Base-by-base conservation (phyloP, 2,797 vertebrate species). In the Enteromius treurensis region DNA sequence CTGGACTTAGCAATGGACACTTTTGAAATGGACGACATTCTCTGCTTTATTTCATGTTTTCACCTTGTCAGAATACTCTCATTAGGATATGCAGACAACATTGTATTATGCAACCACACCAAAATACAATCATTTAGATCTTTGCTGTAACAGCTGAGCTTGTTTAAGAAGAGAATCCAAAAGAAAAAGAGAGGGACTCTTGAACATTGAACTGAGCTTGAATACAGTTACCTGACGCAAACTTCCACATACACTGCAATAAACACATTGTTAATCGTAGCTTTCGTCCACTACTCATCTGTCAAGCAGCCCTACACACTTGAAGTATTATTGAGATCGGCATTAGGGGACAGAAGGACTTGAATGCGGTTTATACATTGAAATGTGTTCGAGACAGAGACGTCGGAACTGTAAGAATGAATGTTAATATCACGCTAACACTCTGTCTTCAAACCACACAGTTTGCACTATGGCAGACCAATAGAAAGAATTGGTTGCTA, bases 381-480 rank as follows among this genome's bases (percentile, higher is more conserved):
- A 91, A 85, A 90, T 90, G 91, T 93, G 92, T 94, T 88, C 92
- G 91, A 93, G 92, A 93, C 93, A 90, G 92, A 94, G 89, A 86
- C 88, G 83, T 69, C 86, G 77, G 80, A 86, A 79, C 85, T 88
- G 84, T 87, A 81, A 88, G 90, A 90, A 92, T 90, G 90, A 91
- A 90, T 90, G 80, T 93, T 89, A 92, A 93, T 86, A 94, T 92
- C 90, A 88, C 86, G 91, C 92, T 90, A 91, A 91, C 92, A 90
- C 89, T 90, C 93, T 96, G 95, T 94, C 93, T 95, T 94, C 92
- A 91, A 95, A 96, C 92, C 93, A 92, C 94, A 94, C 95, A 95
- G 86, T 96, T 97, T 97, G 96, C 96, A 97, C 96, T 97, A 96
- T 94, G 94, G 94, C 94, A 95, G 96, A 95, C 95, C 95, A 96